phyloP scores from a whole-genome alignment of 2,113 vertebrate species.

The Pao palembangensis region DNA sequence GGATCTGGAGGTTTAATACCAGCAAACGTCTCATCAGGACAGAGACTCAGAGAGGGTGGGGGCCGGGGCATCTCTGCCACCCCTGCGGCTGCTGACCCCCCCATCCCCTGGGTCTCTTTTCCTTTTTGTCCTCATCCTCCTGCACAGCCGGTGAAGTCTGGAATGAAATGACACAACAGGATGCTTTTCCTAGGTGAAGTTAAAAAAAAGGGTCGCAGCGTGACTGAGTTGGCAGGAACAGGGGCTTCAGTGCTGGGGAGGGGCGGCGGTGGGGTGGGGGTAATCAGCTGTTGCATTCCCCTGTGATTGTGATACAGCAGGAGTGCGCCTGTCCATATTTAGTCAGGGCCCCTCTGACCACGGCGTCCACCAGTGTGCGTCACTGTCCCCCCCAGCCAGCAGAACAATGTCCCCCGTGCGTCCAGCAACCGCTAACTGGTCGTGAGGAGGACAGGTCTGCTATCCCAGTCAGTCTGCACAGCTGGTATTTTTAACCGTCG shows the following conservation, averaged over 20 bases:
- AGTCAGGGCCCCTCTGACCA: slow-evolving; percentile 81
- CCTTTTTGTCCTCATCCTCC: too few species aligned
- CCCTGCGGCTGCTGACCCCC: too few species aligned
- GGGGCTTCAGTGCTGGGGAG: not conserved
- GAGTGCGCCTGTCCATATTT: slow-evolving; percentile 85
- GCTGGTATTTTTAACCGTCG: slow-evolving; percentile 64
- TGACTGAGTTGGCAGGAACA: too few species aligned
- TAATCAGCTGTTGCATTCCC: slow-evolving; percentile 84
- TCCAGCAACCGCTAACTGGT: slow-evolving; percentile 35
- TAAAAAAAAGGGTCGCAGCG: too few species aligned
- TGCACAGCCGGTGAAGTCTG: too few species aligned
- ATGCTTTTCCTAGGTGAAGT: not conserved
- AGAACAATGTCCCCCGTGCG: slow-evolving; percentile 57
- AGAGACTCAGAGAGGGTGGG: too few species aligned
- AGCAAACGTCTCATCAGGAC: too few species aligned
- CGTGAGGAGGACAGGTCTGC: slow-evolving; percentile 44
- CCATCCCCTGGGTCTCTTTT: too few species aligned
- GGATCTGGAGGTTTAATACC: too few species aligned
- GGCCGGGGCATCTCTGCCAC: too few species aligned
- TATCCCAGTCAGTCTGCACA: slow-evolving; percentile 25
- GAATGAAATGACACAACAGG: not conserved
- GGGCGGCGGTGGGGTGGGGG: slow-evolving; percentile 2
- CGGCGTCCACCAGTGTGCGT: slow-evolving; percentile 70
- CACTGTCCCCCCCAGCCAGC: slow-evolving; percentile 69
- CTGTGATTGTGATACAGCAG: slow-evolving; percentile 76